Evolutionary conservation across 2,113 vertebrate genomes (phyloP).

Genomic region (Lycaon pictus): DNA sequence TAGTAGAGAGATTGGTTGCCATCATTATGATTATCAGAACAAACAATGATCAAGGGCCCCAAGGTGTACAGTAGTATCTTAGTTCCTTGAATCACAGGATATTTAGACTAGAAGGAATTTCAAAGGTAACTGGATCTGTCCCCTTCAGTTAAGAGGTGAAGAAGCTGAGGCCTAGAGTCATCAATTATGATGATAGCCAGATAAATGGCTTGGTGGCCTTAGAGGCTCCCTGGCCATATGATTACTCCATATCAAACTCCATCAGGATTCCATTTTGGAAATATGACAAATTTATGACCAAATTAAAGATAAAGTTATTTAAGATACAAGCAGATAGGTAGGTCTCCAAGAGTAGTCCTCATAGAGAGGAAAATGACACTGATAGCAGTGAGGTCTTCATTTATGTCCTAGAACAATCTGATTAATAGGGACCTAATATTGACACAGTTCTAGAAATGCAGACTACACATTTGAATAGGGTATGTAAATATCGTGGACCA

Average conservation of each 20-base stretch:
- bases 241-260: neutral
- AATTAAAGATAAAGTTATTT: conserved; percentile 34
- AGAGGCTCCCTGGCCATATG: neutral
- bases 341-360: conserved; percentile 7
- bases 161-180: conserved; percentile 30
- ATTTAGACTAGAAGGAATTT: conserved; percentile 15
- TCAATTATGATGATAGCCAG: neutral
- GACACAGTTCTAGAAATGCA: neutral
- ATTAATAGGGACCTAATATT: conserved; percentile 15
- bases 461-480: conserved; percentile 19
- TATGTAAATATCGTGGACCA: neutral
- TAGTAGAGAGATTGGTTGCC: conserved; percentile 18
- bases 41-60: neutral
- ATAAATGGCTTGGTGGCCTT: neutral
- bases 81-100: conserved; percentile 27
- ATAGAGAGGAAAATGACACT: neutral
- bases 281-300: conserved; percentile 15
- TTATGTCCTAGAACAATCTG: neutral
- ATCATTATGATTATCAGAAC: neutral
- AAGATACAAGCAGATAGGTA: neutral
- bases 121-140: neutral
- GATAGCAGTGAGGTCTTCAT: neutral
- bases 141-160: neutral
- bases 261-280: conserved; percentile 45
- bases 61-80: neutral